Base-by-base conservation (phyloP, 2,797 vertebrate species). In the Orientallactaga sibirica region DNA sequence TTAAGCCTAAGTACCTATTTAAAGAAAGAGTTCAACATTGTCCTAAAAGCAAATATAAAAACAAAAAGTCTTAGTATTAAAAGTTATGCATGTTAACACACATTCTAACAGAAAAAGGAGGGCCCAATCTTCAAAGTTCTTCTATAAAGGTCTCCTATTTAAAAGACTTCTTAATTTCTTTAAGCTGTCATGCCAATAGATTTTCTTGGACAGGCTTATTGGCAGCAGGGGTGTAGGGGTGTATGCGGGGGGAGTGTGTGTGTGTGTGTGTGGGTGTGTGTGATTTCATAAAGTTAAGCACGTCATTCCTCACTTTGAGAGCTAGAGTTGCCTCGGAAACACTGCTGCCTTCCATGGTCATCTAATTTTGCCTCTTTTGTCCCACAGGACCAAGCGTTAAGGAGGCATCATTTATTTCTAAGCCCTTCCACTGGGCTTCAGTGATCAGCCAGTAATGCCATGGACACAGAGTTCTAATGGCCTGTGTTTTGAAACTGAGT, bases 401-500 rank as follows among this genome's bases (percentile, higher is more conserved):
- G 97, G 96, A 98, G 92, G 96, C 94, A 97, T 98, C 97, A 97
- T 98, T 98, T 98, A 98, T 98, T 98, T 98, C 98, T 97, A 98
- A 96, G 97, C 92, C 97, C 94, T 97, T 98, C 98, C 96, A 98
- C 96, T 83, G 97, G 97, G 98, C 97, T 98, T 97, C 97, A 97
- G 98, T 94, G 97, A 98, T 97, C 92, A 80, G 97, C 97, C 98
- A 98, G 92, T 98, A 98, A 98, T 96, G 97, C 97, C 96, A 97
- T 96, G 98, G 98, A 98, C 98, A 98, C 97, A 98, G 96, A 98
- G 96, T 98, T 98, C 98, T 98, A 98, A 98, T 97, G 97, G 98
- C 95, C 98, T 97, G 29, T 96, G 98, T 98, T 98, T 98, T 98
- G 98, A 98, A 99, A 98, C 97, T 93, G 97, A 98, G 98, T 98